Evolutionary conservation across 2,797 vertebrate genomes (phyloP), one percentile per base, ranked within the genome.

Genomic region (Sebastes minor): DNA sequence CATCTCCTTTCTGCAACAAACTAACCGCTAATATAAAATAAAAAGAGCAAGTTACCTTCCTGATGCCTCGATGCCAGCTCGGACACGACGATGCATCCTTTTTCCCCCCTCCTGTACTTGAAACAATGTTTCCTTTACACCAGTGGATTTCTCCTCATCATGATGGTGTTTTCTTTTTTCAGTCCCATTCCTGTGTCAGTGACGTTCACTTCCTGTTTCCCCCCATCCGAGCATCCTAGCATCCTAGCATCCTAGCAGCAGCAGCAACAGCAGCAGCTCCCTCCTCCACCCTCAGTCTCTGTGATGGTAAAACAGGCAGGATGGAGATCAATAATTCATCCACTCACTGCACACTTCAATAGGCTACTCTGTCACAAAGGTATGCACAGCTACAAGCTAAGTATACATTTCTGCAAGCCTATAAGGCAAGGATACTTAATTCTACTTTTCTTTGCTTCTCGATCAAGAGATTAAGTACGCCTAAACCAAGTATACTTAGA

Each of bases 161-260:
- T 89, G 78, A 73, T 81, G 89, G 35, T 92, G 86, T 86, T 89
- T 83, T 88, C 74, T 85, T 65, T 62, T 76, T 84, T 74, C 81
- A 71, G 91, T 90, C 76, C 90, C 92, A 89, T 94, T 95, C 92
- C 92, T 86, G 93, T 92, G 92, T 92, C 88, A 71, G 68, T 92
- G 93, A 95, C 93, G 93, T 93, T 87, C 77, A 95, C 95, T 96
- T 96, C 96, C 96, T 88, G 96, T 94, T 81, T 88, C 80, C 74
- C 78, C 78, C 80, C 64, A 49, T 57, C 81, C 35, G 35, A 38
- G 35, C 35, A 38, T 38, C 35, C 35, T 35, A 35, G 35, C 33
- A 35, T 35, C 38, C 38, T 38, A n/a, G n/a, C n/a, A n/a, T n/a
- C n/a, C n/a, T n/a, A n/a, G n/a, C n/a, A 22, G 38, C 67, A 23